Evolutionary conservation across 2,888 invertebrate species (phyloP), one percentile per base, ranked within the genome.

Genomic region (Kryphioiulus occultus): DNA sequence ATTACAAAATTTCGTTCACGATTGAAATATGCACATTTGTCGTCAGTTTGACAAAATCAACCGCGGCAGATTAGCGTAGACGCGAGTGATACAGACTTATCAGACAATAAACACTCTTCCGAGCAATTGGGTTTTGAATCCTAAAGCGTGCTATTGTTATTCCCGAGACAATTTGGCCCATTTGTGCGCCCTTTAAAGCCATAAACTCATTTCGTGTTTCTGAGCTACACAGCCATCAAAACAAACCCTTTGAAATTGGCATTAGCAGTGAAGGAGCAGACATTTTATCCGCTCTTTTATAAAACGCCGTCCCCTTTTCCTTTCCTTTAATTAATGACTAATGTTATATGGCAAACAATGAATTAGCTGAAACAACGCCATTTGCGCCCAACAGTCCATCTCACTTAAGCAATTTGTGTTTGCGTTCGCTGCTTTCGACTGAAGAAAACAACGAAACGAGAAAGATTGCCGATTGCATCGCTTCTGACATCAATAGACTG

Each of bases 271-370:
- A 59, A n/a, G 19, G n/a, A 59, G 22, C n/a, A 4, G n/a, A 59
- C n/a, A 59, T 59, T 19, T 59, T 59, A 59, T 59, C n/a, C 5
- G 4, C 15, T 59, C 59, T 59, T n/a, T 59, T 59, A 19, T n/a
- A 59, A 59, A 59, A 59, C n/a, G 59, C 59, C 59, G n/a, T n/a
- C n/a, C n/a, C n/a, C n/a, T n/a, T 59, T n/a, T n/a, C 59, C 59
- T 59, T n/a, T 15, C 59, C 9, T 59, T 59, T 59, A 59, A 59
- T 12, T 59, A 59, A 59, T 59, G 59, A 59, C 2, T 59, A 12
- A 59, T 59, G 15, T n/a, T n/a, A 19, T 47, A 47, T 59, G n/a
- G 59, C 2, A 59, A 59, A 59, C 59, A 59, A 59, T 59, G 59
- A 4, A n/a, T 59, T 59, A 59, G 59, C 39, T 39, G 39, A 39